Percentiles rank a stretch among this genome's conserved stretches.
phyloP scores from a whole-genome alignment of 92 coral and sea anemone genomes.

The Epizoanthus scotinus region DNA sequence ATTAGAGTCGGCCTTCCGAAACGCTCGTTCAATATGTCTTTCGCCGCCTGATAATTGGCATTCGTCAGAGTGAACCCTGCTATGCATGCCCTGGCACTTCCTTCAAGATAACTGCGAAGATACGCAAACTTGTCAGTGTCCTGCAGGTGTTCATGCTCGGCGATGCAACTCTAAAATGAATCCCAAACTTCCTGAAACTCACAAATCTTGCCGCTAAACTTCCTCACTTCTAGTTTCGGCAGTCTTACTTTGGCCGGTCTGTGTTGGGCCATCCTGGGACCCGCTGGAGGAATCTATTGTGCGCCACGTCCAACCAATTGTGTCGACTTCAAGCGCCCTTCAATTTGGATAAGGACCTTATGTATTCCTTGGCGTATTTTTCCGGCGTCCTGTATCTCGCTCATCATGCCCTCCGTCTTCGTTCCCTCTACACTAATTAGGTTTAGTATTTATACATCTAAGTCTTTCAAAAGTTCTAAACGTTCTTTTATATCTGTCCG shows the following conservation, averaged over 20 bases:
- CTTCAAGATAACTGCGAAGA: constrained; percentile 42
- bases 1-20: constrained; percentile 38
- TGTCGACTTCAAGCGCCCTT: too few relatives aligned
- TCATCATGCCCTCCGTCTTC: too few relatives aligned
- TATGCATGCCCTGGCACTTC: constrained; percentile 44
- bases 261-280: constrained; percentile 30
- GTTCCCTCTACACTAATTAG: too few relatives aligned
- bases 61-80: constrained; percentile 51
- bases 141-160: constrained; percentile 36
- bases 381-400: too few relatives aligned
- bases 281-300: too few relatives aligned
- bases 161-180: constrained; percentile 42
- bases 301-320: too few relatives aligned
- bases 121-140: constrained; percentile 49
- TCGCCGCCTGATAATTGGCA: constrained; percentile 49
- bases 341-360: too few relatives aligned
- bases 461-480: constrained; percentile 8
- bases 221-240: too few relatives aligned
- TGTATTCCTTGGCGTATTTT: too few relatives aligned
- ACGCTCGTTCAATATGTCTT: constrained; percentile 37
- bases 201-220: constrained; percentile 33
- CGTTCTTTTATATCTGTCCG: constrained; percentile 23
- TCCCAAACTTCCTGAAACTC: constrained; percentile 60
- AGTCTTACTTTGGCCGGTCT: constrained; percentile 14
- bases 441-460: background rate